Conservation (phyloP, 2,797 vertebrate genomes). For the Varecia variegata region DNA sequence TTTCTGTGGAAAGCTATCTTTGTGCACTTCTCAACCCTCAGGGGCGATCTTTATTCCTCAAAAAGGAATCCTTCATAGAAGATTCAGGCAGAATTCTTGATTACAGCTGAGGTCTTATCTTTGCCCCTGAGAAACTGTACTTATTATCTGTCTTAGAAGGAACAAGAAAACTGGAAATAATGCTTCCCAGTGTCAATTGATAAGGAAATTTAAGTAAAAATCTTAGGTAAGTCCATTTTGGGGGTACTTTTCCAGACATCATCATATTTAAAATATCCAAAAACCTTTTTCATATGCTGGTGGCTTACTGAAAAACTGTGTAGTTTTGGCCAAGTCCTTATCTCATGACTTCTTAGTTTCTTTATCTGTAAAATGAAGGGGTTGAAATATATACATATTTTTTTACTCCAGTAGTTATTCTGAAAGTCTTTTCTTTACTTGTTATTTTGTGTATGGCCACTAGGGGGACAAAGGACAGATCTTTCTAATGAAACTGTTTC, state of each 20-base stretch:
- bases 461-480: slow-evolving; percentile 57
- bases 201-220: background rate
- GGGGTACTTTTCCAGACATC: background rate
- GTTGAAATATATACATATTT: background rate
- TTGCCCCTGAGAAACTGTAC: background rate
- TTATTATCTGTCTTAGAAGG: background rate
- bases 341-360: background rate
- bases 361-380: background rate
- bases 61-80: background rate
- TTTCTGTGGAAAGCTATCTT: background rate
- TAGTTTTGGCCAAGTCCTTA: background rate
- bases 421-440: background rate
- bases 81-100: background rate
- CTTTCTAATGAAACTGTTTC: background rate
- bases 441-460: slow-evolving; percentile 49
- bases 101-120: slow-evolving; percentile 18
- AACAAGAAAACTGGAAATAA: background rate
- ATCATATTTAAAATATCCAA: background rate
- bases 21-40: background rate
- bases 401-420: background rate
- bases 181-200: background rate
- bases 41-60: background rate
- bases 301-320: background rate
- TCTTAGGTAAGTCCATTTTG: background rate
- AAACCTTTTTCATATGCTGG: background rate